These are phyloP conservation scores for Solen grandis DNA, from an alignment of 1,140 invertebrate species.

Conservation along the genomic window DNA sequence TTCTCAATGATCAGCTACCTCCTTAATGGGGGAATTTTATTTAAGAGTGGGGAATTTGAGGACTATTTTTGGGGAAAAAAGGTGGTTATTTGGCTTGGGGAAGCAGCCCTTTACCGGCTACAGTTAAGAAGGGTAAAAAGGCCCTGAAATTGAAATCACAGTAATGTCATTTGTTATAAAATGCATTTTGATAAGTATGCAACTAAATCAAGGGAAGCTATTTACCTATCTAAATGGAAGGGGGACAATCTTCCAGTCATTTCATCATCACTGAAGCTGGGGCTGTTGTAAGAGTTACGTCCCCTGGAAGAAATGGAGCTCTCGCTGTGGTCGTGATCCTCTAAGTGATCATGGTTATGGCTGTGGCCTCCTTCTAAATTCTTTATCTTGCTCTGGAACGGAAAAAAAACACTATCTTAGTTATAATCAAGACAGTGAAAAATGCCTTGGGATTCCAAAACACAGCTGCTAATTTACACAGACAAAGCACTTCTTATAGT, in stretches of 20 bases:
- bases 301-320: conserved; percentile 36
- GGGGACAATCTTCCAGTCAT: conserved; percentile 69
- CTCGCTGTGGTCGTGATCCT: conserved; percentile 65
- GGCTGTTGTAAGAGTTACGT: conserved; percentile 56
- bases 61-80: too few relatives aligned
- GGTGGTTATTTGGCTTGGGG: too few relatives aligned
- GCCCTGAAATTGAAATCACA: too few relatives aligned
- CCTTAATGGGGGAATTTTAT: too few relatives aligned
- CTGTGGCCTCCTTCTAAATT: conserved; percentile 64
- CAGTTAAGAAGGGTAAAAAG: too few relatives aligned
- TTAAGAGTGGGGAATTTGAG: too few relatives aligned
- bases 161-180: too few relatives aligned
- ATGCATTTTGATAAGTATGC: too few relatives aligned
- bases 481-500: too few relatives aligned
- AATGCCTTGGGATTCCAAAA: too few relatives aligned
- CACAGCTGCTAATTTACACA: background rate
- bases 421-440: background rate
- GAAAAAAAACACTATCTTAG: background rate
- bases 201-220: background rate
- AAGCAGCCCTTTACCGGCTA: too few relatives aligned
- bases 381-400: conserved; percentile 48
- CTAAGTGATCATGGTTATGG: conserved; percentile 64
- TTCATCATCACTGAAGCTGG: conserved; percentile 74
- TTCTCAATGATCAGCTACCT: too few relatives aligned
- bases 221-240: conserved; percentile 75